Evolutionary conservation across 2,888 invertebrate species (phyloP).

Genomic region (Pollenia amentaria): DNA sequence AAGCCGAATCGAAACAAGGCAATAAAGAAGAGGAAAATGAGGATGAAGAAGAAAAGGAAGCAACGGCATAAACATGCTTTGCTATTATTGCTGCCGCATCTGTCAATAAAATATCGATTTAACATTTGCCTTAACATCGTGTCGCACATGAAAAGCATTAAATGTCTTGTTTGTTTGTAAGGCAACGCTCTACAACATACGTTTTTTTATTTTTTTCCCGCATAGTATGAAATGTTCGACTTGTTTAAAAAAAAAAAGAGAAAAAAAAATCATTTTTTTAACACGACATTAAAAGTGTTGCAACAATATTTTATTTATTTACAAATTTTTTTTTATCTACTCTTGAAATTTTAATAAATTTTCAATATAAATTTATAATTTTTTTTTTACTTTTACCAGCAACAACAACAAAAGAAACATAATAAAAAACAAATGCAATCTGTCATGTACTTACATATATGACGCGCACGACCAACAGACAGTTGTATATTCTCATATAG

Average conservation of each 20-base stretch:
- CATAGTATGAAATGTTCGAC: constrained; percentile 50
- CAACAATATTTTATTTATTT: constrained; percentile 67
- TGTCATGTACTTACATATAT: constrained; percentile 72
- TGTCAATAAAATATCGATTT: constrained; percentile 76
- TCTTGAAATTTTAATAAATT: constrained; percentile 72
- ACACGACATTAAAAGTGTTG: constrained; percentile 76
- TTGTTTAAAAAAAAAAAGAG: constrained; percentile 17
- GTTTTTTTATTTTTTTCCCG: constrained; percentile 53
- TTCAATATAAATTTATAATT: constrained; percentile 52
- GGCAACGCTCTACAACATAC: constrained; percentile 61
- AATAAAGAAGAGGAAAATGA: neutral
- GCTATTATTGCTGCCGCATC: constrained; percentile 74
- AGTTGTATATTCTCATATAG: neutral
- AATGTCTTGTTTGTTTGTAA: constrained; percentile 73
- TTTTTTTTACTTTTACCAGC: constrained; percentile 30
- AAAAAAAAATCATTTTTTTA: constrained; percentile 67
- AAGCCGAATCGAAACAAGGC: constrained; percentile 7
- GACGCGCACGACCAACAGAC: constrained; percentile 74
- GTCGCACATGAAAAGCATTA: constrained; percentile 74
- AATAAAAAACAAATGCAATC: constrained; percentile 74
- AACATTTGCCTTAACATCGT: constrained; percentile 74
- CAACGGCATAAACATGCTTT: constrained; percentile 72
- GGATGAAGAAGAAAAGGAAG: constrained; percentile 32
- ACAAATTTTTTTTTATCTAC: constrained; percentile 40
- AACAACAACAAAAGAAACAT: constrained; percentile 30